Percentiles rank a stretch among this genome's conserved stretches.
Evolutionary conservation across 2,888 invertebrate species (phyloP).

Genomic region (Spilosoma lubricipeda): DNA sequence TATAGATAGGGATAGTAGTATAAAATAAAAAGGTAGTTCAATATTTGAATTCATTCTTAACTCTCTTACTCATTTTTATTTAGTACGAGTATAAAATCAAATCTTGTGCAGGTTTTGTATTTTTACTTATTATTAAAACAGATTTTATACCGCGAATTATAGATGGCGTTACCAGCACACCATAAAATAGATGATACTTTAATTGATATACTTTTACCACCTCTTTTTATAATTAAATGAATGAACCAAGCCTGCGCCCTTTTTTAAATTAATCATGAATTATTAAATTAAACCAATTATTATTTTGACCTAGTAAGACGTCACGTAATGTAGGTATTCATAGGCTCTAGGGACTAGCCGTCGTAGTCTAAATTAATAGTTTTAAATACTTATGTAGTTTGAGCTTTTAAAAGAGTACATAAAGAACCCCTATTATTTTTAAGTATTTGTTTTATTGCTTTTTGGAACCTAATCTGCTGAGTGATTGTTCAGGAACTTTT

Average conservation of each 20-base stretch:
- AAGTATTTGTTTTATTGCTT: slow-evolving; percentile 32
- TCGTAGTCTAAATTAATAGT: neutral
- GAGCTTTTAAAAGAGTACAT: neutral
- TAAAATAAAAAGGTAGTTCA: neutral
- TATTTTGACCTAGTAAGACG: neutral
- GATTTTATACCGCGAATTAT: neutral
- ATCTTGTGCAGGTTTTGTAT: neutral
- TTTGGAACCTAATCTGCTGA: slow-evolving; percentile 53
- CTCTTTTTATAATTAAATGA: neutral
- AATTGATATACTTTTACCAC: neutral
- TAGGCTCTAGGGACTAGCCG: neutral
- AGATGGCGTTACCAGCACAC: neutral
- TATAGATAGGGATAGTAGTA: too few species aligned
- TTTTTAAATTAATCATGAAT: neutral
- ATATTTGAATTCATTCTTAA: neutral
- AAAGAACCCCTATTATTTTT: neutral
- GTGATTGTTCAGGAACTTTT: slow-evolving; percentile 74
- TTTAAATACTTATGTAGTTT: neutral
- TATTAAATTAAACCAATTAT: neutral
- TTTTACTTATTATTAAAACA: neutral
- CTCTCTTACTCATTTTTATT: neutral
- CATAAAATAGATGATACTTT: neutral
- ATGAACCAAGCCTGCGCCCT: neutral
- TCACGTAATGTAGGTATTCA: neutral
- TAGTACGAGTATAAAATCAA: neutral